phyloP scores from a whole-genome alignment of 1,140 invertebrate species.

The Sycobia sp. region DNA sequence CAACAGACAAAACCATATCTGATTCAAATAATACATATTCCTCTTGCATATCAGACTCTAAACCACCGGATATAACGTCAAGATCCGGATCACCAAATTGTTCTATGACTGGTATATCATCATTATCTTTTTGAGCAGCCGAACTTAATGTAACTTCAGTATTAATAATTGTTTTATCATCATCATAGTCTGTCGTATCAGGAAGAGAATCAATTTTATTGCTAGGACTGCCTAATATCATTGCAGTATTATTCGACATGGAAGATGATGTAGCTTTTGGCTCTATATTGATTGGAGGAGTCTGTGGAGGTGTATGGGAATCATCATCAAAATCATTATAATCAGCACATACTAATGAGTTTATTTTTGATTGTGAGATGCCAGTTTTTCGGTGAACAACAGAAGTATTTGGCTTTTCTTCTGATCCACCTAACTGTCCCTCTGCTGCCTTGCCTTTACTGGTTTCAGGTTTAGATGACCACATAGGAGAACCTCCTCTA shows the following conservation, averaged over 20 bases:
- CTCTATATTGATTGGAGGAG: slow-evolving; percentile 56
- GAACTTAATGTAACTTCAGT: slow-evolving; percentile 67
- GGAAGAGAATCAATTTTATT: slow-evolving; percentile 55
- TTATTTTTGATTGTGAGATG: slow-evolving; percentile 60
- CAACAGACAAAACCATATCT: slow-evolving; percentile 65
- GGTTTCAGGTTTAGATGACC: slow-evolving; percentile 60
- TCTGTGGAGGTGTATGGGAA: slow-evolving; percentile 65
- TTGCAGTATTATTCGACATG: slow-evolving; percentile 39
- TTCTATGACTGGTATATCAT: slow-evolving; percentile 67
- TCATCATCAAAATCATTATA: slow-evolving; percentile 72
- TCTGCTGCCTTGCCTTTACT: slow-evolving; percentile 59
- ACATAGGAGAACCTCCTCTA: slow-evolving; percentile 76
- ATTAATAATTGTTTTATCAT: slow-evolving; percentile 66
- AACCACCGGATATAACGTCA: slow-evolving; percentile 64
- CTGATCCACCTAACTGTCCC: slow-evolving; percentile 43
- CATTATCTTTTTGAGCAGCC: slow-evolving; percentile 63
- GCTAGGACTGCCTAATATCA: slow-evolving; percentile 48
- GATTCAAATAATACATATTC: slow-evolving; percentile 69
- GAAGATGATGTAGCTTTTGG: slow-evolving; percentile 43
- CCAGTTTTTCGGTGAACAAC: slow-evolving; percentile 60
- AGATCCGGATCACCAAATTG: slow-evolving; percentile 64
- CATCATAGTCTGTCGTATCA: slow-evolving; percentile 67
- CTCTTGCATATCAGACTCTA: slow-evolving; percentile 65
- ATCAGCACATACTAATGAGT: slow-evolving; percentile 67
- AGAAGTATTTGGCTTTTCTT: slow-evolving; percentile 60